A percentile compares a stretch with the other conserved stretches of the same genome.
phyloP scores from a whole-genome alignment of 2,113 vertebrate species.

The Tupaia tana region DNA sequence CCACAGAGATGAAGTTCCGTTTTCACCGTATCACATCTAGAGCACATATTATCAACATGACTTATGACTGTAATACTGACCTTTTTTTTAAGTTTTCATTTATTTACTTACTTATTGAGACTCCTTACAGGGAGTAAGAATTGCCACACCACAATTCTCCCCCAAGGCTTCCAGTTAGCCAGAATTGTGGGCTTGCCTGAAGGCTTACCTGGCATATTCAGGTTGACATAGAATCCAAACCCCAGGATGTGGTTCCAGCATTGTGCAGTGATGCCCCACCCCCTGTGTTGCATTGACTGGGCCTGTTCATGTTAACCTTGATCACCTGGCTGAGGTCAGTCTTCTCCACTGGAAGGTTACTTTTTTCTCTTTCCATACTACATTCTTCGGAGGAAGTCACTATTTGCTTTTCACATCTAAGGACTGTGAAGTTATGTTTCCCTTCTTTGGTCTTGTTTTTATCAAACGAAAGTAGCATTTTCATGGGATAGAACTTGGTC shows the following conservation, averaged over 20 bases:
- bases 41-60: not conserved
- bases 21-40: not conserved
- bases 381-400: not conserved
- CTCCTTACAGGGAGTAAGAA: too few species aligned
- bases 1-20: not conserved
- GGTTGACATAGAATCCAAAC: too few species aligned
- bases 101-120: too few species aligned
- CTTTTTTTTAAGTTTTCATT: too few species aligned
- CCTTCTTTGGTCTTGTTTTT: not conserved
- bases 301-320: not conserved
- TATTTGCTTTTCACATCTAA: not conserved
- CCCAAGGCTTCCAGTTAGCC: too few species aligned
- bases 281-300: too few species aligned
- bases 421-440: not conserved
- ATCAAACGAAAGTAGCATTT: slow-evolving; percentile 31
- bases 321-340: not conserved
- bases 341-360: not conserved
- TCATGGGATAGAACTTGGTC: not conserved
- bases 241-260: too few species aligned
- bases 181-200: too few species aligned
- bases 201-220: too few species aligned
- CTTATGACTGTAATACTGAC: not conserved
- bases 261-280: too few species aligned
- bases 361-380: not conserved
- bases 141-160: too few species aligned